Evolutionary conservation across 2,113 vertebrate species (phyloP).

Genomic region (Phrynocephalus versicolor): DNA sequence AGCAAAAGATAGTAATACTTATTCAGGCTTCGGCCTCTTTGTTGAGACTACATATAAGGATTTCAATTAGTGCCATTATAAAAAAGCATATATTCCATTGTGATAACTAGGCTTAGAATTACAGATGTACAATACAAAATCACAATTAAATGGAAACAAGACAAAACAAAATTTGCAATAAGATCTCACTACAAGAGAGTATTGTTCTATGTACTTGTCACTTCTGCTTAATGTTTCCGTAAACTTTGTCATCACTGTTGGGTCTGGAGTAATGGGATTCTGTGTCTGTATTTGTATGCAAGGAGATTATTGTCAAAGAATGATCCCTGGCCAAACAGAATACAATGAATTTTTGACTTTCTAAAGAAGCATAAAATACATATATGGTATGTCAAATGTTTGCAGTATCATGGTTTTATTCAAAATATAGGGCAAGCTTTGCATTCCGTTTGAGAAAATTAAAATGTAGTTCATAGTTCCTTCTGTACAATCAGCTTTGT

Average conservation of each 20-base stretch:
- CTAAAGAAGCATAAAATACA: background rate
- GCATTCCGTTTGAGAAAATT: background rate
- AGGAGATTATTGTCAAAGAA: background rate
- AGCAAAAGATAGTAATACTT: slow-evolving; percentile 15
- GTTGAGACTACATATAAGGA: slow-evolving; percentile 28
- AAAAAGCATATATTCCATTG: slow-evolving; percentile 35
- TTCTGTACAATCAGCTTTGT: background rate
- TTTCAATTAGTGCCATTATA: slow-evolving; percentile 33
- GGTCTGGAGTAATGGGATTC: background rate
- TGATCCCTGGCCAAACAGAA: background rate
- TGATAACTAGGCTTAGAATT: slow-evolving; percentile 29
- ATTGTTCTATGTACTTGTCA: slow-evolving; percentile 34
- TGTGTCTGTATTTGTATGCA: background rate
- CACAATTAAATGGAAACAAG: slow-evolving; percentile 41
- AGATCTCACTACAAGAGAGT: slow-evolving; percentile 21
- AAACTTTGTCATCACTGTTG: slow-evolving; percentile 8
- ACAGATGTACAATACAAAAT: slow-evolving; percentile 44
- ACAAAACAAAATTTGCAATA: slow-evolving; percentile 38
- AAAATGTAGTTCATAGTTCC: background rate
- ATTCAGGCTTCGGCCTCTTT: slow-evolving; percentile 34
- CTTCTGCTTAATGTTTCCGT: slow-evolving; percentile 22
- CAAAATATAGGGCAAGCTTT: background rate
- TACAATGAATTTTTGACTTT: slow-evolving; percentile 4
- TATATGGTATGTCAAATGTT: background rate
- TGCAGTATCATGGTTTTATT: background rate